Evolutionary conservation across 1,140 invertebrate genomes (phyloP), one percentile per base, ranked within the genome.

Genomic region (Geopemphigus sp.): DNA sequence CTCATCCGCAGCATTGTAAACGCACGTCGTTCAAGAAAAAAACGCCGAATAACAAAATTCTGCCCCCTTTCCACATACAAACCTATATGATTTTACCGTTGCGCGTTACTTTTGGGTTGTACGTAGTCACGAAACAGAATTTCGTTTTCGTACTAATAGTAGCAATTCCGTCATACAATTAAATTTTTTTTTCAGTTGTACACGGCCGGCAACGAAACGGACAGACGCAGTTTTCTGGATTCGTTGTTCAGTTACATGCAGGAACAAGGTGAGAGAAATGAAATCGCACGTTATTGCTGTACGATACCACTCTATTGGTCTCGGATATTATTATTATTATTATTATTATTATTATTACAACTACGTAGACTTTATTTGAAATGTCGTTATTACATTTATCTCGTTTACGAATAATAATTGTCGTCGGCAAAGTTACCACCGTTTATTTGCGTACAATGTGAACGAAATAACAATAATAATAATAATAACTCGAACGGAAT

Each of bases 161-260:
- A n/a, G n/a, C n/a, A n/a, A n/a, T n/a, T n/a, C n/a, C n/a, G n/a
- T n/a, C n/a, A n/a, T n/a, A n/a, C n/a, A n/a, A n/a, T n/a, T n/a
- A n/a, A n/a, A n/a, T n/a, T 39, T 39, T 39, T 39, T 45, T 73
- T 78, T 61, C 24, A 78, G 74, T 14, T 78, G 15, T 78, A 78
- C 6, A 63, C 74, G 10, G 74, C 74, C 4, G 74, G 74, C 32
- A 78, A 78, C 22, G 74, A 78, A 63, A 50, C 57, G 10, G 74
- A 78, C 24, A 61, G 74, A 19, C 74, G 74, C 3, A 78, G 74
- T 61, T 78, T 78, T 22, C 39, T 78, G 57, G 74, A 78, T 50
- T 78, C 74, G 15, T 39, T 78, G 22, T 78, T 78, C 24, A 78
- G 74, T n/a, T 78, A 61, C 39, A 78, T 78, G 74, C 74, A 78